These are phyloP conservation scores for Apostichopus japonicus DNA, from an alignment of 35 echinoderm and acorn worm genomes.

Conservation along the genomic window DNA sequence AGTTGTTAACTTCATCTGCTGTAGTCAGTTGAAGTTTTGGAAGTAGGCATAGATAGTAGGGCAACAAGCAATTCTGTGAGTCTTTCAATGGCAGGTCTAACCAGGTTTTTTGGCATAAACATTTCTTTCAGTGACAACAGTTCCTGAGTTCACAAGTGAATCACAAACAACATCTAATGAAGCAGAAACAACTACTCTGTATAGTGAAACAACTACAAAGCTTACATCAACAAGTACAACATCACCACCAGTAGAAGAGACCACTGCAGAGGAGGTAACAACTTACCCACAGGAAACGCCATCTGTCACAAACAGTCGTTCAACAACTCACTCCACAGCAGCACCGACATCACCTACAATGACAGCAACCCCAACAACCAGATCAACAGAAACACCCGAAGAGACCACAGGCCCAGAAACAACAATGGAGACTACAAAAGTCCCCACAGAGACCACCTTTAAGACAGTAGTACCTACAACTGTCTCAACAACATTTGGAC, in stretches of 20 bases:
- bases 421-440: background rate
- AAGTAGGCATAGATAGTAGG: too few relatives aligned
- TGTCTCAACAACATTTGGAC: background rate
- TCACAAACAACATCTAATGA: background rate
- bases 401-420: slow-evolving; percentile 1
- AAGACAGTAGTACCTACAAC: background rate
- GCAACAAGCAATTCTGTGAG: too few relatives aligned
- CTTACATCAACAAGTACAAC: background rate
- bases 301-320: background rate
- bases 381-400: background rate
- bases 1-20: too few relatives aligned
- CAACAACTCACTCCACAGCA: background rate
- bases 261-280: background rate
- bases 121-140: background rate
- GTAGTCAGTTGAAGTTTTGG: too few relatives aligned
- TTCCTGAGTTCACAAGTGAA: background rate
- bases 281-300: background rate
- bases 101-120: background rate
- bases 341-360: background rate
- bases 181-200: background rate
- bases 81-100: too few relatives aligned
- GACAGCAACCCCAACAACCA: background rate
- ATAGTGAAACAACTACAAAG: background rate
- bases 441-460: background rate
- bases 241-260: background rate